A percentile compares a stretch with the other conserved stretches of the same genome.
phyloP scores from a whole-genome alignment of 2,797 vertebrate species.

The Rhynchonycteris naso region DNA sequence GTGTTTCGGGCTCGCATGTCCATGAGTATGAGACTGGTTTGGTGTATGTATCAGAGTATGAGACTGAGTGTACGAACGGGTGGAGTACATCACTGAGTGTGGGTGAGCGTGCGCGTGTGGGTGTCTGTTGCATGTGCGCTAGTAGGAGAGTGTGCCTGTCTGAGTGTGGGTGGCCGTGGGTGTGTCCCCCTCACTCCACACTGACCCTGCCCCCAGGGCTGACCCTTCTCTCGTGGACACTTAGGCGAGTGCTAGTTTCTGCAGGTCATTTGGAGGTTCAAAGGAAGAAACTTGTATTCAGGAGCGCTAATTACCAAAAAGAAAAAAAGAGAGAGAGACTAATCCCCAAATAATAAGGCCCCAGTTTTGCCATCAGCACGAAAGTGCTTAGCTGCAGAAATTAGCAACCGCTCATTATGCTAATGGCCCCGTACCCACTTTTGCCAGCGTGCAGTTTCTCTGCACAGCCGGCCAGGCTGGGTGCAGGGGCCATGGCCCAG shows the following conservation, averaged over 20 bases:
- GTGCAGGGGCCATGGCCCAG: neutral
- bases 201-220: neutral
- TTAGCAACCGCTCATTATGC: neutral
- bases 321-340: neutral
- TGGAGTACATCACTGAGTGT: too few relatives aligned
- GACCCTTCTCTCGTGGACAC: neutral
- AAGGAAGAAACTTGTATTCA: neutral
- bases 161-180: too few relatives aligned
- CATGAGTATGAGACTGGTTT: neutral
- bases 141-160: neutral
- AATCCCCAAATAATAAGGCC: neutral
- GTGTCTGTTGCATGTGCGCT: neutral
- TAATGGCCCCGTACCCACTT: accelerated
- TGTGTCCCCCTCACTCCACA: neutral
- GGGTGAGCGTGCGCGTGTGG: neutral
- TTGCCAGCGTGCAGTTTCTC: neutral
- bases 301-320: neutral
- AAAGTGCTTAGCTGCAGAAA: neutral
- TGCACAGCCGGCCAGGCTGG: neutral
- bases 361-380: neutral
- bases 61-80: neutral
- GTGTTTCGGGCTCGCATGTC: accelerated
- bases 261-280: accelerated
- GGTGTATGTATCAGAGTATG: neutral
- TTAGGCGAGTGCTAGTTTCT: neutral